A percentile compares a stretch with the other conserved stretches of the same genome.
Evolutionary conservation across 2,113 vertebrate genomes (phyloP).

Genomic region (Poeciliopsis prolifica): DNA sequence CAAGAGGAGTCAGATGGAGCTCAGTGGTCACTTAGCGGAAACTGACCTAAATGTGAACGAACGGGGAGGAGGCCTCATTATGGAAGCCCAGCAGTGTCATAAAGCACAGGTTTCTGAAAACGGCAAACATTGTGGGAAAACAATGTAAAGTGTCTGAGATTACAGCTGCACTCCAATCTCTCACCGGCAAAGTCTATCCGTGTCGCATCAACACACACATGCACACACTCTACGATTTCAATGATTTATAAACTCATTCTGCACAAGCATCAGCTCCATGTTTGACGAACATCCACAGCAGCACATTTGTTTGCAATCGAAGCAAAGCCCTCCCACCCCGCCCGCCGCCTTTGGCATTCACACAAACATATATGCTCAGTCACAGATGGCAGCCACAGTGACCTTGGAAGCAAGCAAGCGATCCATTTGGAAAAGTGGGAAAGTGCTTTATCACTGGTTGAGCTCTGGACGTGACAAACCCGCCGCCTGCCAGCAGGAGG

Average conservation of each 20-base stretch:
- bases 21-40: slow-evolving; percentile 43
- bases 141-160: not conserved
- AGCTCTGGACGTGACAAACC: slow-evolving; percentile 66
- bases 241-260: slow-evolving; percentile 1
- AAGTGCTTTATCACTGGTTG: slow-evolving; percentile 63
- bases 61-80: slow-evolving; percentile 9
- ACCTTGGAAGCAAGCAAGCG: slow-evolving; percentile 65
- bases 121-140: not conserved
- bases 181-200: not conserved
- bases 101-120: not conserved
- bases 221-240: not conserved
- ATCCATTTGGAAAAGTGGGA: slow-evolving; percentile 60
- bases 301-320: slow-evolving; percentile 4
- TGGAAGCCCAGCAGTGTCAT: not conserved
- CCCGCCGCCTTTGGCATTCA: not conserved
- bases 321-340: not conserved
- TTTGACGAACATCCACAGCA: slow-evolving; percentile 1
- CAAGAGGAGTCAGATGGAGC: slow-evolving; percentile 32
- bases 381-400: slow-evolving; percentile 51
- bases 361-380: slow-evolving; percentile 13
- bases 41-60: slow-evolving; percentile 43
- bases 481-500: slow-evolving; percentile 40
- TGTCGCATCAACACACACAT: not conserved
- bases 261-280: not conserved
- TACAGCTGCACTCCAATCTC: not conserved